A percentile compares a stretch with the other conserved stretches of the same genome.
phyloP scores from a whole-genome alignment of 2,888 invertebrate species.

The Rhamphomyia laevipes region DNA sequence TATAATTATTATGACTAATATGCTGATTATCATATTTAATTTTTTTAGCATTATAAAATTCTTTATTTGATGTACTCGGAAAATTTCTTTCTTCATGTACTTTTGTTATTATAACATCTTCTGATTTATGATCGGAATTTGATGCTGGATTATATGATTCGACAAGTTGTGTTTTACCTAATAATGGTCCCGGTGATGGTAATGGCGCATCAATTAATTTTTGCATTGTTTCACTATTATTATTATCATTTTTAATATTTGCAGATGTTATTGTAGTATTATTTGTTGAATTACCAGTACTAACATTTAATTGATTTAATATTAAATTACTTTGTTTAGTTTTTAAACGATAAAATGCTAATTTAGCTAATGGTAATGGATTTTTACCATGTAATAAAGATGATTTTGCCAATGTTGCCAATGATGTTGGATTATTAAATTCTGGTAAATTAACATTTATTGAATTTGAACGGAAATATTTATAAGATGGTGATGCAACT shows the following conservation, averaged over 20 bases:
- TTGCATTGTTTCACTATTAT: slow-evolving; percentile 9
- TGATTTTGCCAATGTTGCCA: slow-evolving; percentile 31
- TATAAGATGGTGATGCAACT: slow-evolving; percentile 33
- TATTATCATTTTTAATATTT: slow-evolving; percentile 3
- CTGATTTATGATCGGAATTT: slow-evolving; percentile 22
- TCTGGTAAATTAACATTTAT: slow-evolving; percentile 46
- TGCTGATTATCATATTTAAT: slow-evolving; percentile 7
- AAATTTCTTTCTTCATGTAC: slow-evolving; percentile 25
- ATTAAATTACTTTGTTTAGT: slow-evolving; percentile 47
- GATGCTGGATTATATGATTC: slow-evolving; percentile 44
- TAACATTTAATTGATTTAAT: slow-evolving; percentile 34
- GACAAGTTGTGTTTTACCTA: slow-evolving; percentile 71
- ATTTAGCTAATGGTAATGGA: slow-evolving; percentile 27
- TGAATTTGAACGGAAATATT: slow-evolving; percentile 48
- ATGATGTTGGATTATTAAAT: slow-evolving; percentile 36
- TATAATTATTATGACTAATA: neutral
- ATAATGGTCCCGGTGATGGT: slow-evolving; percentile 70
- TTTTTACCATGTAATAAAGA: slow-evolving; percentile 36
- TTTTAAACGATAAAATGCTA: slow-evolving; percentile 36
- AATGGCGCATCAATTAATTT: slow-evolving; percentile 49
- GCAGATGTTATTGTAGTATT: slow-evolving; percentile 7
- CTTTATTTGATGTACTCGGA: neutral
- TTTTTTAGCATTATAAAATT: slow-evolving; percentile 4
- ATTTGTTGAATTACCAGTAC: slow-evolving; percentile 19
- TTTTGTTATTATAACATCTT: slow-evolving; percentile 32